phyloP scores from a whole-genome alignment of 2,113 vertebrate genomes.

The Alaudala cheleensis region DNA sequence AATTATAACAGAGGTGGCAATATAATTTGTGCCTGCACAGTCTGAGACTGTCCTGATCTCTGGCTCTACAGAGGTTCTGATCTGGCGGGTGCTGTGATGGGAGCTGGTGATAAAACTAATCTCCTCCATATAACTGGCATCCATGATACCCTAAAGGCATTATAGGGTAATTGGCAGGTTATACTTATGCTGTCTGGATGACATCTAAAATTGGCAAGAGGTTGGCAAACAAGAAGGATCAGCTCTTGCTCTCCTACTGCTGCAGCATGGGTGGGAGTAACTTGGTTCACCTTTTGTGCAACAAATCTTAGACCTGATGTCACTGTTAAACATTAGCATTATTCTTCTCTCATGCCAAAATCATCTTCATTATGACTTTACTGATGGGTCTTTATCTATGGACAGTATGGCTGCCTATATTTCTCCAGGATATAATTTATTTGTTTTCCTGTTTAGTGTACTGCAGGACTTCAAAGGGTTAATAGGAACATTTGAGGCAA shows the following conservation, averaged over 20 bases:
- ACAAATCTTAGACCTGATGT: not conserved
- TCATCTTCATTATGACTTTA: not conserved
- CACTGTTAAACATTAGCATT: not conserved
- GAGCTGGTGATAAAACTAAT: conserved; percentile 26
- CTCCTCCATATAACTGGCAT: not conserved
- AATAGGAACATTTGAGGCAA: not conserved
- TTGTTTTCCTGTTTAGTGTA: not conserved
- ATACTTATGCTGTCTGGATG: not conserved
- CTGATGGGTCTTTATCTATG: not conserved
- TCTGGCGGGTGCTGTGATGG: not conserved
- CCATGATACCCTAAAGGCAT: not conserved
- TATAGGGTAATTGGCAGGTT: not conserved
- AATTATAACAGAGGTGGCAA: not conserved
- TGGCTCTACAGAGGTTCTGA: not conserved
- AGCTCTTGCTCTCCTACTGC: not conserved
- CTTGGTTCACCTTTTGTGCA: not conserved
- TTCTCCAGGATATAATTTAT: not conserved
- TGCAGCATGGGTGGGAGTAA: not conserved
- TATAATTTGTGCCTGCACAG: not conserved
- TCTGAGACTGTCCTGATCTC: not conserved
- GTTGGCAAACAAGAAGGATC: not conserved
- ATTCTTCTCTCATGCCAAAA: not conserved
- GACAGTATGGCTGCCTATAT: not conserved
- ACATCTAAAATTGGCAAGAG: not conserved
- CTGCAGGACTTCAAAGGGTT: not conserved